Conservation (phyloP, 2,797 vertebrate species). For the Vultur gryphus region DNA sequence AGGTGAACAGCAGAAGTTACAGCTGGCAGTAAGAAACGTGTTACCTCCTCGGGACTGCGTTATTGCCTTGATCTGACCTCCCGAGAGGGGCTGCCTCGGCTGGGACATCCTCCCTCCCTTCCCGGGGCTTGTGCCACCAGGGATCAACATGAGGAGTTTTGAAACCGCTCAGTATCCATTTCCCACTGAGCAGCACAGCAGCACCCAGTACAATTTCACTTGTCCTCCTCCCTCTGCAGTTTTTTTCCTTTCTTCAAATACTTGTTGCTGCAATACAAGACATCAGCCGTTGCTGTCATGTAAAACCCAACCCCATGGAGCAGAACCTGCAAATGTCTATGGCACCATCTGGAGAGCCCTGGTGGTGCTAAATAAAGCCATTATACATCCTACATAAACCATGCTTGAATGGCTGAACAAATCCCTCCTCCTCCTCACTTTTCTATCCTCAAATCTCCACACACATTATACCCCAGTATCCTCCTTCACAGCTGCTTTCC, state of each 20-base stretch:
- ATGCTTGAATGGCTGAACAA: background rate
- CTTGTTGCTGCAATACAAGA: background rate
- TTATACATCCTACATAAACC: background rate
- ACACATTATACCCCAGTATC: background rate
- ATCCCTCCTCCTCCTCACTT: background rate
- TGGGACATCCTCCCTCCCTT: background rate
- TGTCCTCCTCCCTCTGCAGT: background rate
- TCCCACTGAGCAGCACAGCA: background rate
- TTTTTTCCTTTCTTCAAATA: background rate
- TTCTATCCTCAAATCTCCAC: background rate
- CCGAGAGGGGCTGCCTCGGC: background rate
- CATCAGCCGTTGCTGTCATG: background rate
- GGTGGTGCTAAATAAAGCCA: background rate
- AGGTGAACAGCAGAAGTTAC: rapidly evolving
- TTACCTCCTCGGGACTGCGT: rapidly evolving
- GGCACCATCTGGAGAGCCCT: background rate
- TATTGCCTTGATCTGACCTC: rapidly evolving
- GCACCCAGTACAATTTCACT: background rate
- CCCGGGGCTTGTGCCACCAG: background rate
- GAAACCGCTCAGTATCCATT: rapidly evolving
- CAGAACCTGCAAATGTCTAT: background rate
- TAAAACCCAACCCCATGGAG: background rate
- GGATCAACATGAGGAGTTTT: background rate
- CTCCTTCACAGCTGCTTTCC: background rate
- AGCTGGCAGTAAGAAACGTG: rapidly evolving